Evolutionary conservation across 2,888 invertebrate genomes (phyloP), one percentile per base, ranked within the genome.

Genomic region (Sthenelais limicola): DNA sequence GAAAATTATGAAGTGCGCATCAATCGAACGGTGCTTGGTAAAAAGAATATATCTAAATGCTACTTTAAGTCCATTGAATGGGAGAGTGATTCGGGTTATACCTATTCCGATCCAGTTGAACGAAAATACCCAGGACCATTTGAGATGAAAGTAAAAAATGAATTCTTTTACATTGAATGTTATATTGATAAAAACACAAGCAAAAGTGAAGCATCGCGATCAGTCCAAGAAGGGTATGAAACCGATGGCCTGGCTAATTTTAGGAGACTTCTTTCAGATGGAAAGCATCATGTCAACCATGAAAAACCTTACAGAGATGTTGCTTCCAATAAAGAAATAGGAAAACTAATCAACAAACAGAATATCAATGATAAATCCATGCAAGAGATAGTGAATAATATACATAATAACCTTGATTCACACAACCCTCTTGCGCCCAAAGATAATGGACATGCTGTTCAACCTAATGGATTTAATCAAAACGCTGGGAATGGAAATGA

Each of bases 1-100:
- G 73, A 78, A 15, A 73, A 80, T 52, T 77, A 78, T 12, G 71
- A 67, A 7, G 71, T 84, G 5, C 74, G 66, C 33, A 54, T 82
- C 12, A 80, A 84, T 51, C 72, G 70, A 9, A 77, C 76, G 28
- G 76, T 77, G 9, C 66, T 81, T 3, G 67, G 71, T 18, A 73
- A 70, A 0, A 49, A 71, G 7, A 52, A 76, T 28, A n/a, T 83
- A 1, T 21, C 38, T 18, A n/a, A 38, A 4, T 73, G 75, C 43
- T 51, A 52, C 15, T 73, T 70, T 26, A 58, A 70, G 28, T 79
- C 79, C 30, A 74, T 74, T n/a, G 70, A 62, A 35, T 72, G 74
- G 72, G 58, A 33, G 66, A 51, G 30, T 21, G 74, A 74, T 35
- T 24, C 28, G 5, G 12, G 38, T 15, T 56, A 49, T 30, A 48